Base-by-base conservation (phyloP, 2,888 invertebrate species). In the Phaonia tiefii region DNA sequence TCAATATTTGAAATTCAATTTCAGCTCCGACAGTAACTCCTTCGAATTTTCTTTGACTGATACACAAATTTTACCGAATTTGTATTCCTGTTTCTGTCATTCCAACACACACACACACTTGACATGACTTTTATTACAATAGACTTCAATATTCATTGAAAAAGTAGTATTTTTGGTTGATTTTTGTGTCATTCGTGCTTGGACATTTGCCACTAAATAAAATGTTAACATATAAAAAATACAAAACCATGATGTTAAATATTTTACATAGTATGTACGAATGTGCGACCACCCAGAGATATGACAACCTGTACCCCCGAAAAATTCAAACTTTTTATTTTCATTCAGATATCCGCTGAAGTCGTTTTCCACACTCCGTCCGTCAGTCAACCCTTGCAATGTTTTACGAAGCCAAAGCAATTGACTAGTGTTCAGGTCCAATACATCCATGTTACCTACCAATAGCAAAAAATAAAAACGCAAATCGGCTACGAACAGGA, bases 81-180 rank as follows among this genome's bases (percentile, higher is more conserved):
- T 31, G 58, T 31, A 56, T 58, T 71, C 63, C 63, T 65, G 56
- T 75, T 46, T 72, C 58, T 70, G 66, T 46, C 77, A 75, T 69
- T 63, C 72, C 67, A 81, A 81, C 81, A 71, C 78, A 75, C 78
- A 81, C 81, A 71, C 78, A 75, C 78, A 60, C 65, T 81, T 81
- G 75, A 78, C 75, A 78, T 81, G 81, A 78, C 81, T 81, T 81
- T 81, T 78, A 81, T 81, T 81, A 78, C 75, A 78, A 81, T 69
- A 75, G 81, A 81, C 81, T 78, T 78, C 49, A 22, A 37, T 54
- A 37, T 60, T 39, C 11, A 8, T 39, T 2, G 13, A 63, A 63
- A 81, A n/a, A n/a, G n/a, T n/a, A n/a, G n/a, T n/a, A 75, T 78
- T 69, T 63, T 66, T 67, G 49, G 22, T 63, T 1, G 17, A 56